Conservation (phyloP, 2,113 vertebrate species). For the Pleuronectes platessa region DNA sequence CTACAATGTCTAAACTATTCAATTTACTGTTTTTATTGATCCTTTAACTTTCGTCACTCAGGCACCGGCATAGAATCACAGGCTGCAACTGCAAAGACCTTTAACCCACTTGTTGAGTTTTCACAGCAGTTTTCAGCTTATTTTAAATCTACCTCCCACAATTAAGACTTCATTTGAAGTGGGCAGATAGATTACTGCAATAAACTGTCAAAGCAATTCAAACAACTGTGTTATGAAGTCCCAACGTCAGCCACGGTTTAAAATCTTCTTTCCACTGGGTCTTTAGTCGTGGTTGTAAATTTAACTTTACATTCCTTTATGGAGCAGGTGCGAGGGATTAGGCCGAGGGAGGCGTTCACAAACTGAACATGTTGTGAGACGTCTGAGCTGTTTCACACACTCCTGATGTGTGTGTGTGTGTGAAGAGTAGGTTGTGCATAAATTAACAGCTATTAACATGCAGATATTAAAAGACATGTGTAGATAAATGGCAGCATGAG, state of each 20-base stretch:
- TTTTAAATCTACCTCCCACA: background rate
- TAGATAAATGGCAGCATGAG: background rate
- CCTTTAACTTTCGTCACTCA: too few species aligned
- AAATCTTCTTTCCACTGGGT: conserved; percentile 66
- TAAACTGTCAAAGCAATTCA: conserved; percentile 3
- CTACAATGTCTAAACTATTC: too few species aligned
- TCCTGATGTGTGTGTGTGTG: background rate
- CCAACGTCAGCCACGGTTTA: conserved; percentile 59
- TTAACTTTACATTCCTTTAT: conserved; percentile 77
- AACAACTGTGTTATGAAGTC: conserved; percentile 13
- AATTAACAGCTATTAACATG: background rate
- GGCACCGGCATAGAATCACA: background rate
- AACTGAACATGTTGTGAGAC: conserved; percentile 63
- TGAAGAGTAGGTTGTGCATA: background rate
- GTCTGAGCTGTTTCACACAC: conserved; percentile 32
- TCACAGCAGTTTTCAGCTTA: background rate
- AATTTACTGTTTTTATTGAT: too few species aligned
- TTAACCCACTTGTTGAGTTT: background rate
- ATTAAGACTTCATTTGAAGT: conserved; percentile 1
- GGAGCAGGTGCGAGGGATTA: conserved; percentile 81
- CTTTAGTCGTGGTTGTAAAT: conserved; percentile 75
- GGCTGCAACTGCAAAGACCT: background rate
- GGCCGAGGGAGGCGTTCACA: conserved; percentile 35
- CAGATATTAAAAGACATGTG: conserved; percentile 2
- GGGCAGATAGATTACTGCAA: background rate